Conservation (phyloP, 2,797 vertebrate genomes). For the Odontamblyopus lacepedii region DNA sequence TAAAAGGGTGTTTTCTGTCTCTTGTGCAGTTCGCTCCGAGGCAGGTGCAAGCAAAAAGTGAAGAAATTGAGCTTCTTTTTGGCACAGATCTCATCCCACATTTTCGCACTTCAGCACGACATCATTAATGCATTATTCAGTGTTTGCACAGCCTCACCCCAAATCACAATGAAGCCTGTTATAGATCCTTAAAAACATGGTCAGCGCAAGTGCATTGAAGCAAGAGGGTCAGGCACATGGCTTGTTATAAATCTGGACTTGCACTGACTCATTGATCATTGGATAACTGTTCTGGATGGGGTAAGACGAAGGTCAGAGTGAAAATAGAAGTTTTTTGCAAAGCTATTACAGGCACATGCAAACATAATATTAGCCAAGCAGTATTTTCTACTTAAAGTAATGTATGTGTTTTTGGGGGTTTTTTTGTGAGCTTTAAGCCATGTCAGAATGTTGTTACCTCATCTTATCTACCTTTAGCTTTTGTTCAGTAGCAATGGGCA, state of each 20-base stretch:
- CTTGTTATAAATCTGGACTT: neutral
- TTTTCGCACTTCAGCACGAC: conserved; percentile 56
- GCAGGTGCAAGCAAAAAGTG: conserved; percentile 25
- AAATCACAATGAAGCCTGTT: conserved; percentile 26
- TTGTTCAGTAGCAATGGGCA: too few species aligned
- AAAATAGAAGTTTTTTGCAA: neutral
- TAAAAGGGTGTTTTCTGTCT: conserved; percentile 17
- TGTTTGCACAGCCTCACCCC: conserved; percentile 55
- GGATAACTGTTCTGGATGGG: neutral
- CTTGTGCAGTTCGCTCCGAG: conserved; percentile 22
- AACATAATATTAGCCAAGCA: too few species aligned
- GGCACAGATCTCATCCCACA: conserved; percentile 49
- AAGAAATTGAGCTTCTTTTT: conserved; percentile 44
- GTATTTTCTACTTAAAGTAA: too few species aligned
- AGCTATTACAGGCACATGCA: too few species aligned
- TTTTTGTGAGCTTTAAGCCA: too few species aligned
- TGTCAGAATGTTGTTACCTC: too few species aligned
- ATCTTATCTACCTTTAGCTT: too few species aligned
- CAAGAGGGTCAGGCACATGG: conserved; percentile 12
- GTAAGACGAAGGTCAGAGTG: neutral
- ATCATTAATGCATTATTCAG: conserved; percentile 66
- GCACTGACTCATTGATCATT: neutral
- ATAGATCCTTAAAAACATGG: conserved; percentile 15
- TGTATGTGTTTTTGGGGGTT: too few species aligned
- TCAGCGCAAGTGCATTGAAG: conserved; percentile 4